A percentile compares a stretch with the other conserved stretches of the same genome.
Evolutionary conservation across 2,888 invertebrate species (phyloP).

Genomic region (Drosophila ustulata): DNA sequence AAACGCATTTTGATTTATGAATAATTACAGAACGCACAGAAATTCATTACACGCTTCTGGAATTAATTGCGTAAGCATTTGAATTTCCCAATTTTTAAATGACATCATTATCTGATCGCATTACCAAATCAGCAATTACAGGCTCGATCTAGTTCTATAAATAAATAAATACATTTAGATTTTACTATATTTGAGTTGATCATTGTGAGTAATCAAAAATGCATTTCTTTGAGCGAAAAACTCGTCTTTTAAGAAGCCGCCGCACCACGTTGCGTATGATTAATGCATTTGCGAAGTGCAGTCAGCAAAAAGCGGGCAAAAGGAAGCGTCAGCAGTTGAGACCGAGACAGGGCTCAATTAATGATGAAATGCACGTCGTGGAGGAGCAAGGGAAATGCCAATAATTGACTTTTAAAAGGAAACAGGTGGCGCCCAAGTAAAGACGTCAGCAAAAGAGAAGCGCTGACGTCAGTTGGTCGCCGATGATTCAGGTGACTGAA

Average conservation of each 20-base stretch:
- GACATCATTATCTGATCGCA: slow-evolving; percentile 26
- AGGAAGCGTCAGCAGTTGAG: slow-evolving; percentile 29
- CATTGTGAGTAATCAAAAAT: slow-evolving; percentile 9
- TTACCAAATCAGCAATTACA: not conserved
- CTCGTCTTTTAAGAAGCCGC: slow-evolving; percentile 2
- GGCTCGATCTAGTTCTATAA: not conserved
- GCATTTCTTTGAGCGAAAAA: slow-evolving; percentile 17
- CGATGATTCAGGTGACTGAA: slow-evolving; percentile 12
- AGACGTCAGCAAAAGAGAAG: slow-evolving; percentile 20
- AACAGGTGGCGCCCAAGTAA: slow-evolving; percentile 56
- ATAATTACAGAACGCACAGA: slow-evolving; percentile 34
- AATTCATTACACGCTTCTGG: slow-evolving; percentile 47
- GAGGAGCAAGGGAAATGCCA: slow-evolving; percentile 22
- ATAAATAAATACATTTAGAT: not conserved
- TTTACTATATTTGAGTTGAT: not conserved
- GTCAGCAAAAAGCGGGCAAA: slow-evolving; percentile 25
- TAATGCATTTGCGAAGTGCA: slow-evolving; percentile 54
- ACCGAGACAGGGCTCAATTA: slow-evolving; percentile 46
- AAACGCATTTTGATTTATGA: slow-evolving; percentile 44
- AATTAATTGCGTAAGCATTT: slow-evolving; percentile 22
- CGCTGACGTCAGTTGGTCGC: slow-evolving; percentile 41
- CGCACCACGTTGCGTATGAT: slow-evolving; percentile 60
- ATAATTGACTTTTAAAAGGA: slow-evolving; percentile 70
- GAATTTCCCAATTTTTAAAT: slow-evolving; percentile 34
- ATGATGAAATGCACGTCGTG: slow-evolving; percentile 55